phyloP scores from a whole-genome alignment of 1,140 invertebrate genomes.

The Heliconius eleuchia region DNA sequence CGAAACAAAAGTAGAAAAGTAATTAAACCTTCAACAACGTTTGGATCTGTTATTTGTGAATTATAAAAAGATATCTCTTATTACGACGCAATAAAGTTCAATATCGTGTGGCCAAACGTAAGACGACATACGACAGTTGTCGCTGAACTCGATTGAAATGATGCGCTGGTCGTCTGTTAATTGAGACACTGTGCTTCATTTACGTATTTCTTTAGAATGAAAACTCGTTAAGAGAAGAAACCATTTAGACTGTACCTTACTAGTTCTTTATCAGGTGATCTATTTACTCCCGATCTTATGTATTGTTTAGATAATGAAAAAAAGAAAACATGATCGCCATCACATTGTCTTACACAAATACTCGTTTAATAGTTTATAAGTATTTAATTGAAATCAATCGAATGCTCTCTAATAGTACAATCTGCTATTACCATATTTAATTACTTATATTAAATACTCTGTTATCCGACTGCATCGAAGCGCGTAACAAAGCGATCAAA shows the following conservation, averaged over 20 bases:
- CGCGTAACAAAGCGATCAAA: constrained; percentile 3
- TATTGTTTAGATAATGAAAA: background rate
- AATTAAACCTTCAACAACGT: constrained; percentile 22
- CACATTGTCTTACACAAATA: too few species aligned
- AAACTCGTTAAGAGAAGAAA: background rate
- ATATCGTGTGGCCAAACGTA: background rate
- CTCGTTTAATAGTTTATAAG: background rate
- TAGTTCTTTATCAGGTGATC: background rate
- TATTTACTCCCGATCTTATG: background rate
- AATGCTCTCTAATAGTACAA: background rate
- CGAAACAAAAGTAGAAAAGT: constrained; percentile 27
- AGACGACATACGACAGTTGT: background rate
- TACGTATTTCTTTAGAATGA: background rate
- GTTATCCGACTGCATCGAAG: background rate
- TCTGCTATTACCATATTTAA: background rate
- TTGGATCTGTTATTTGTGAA: constrained; percentile 10
- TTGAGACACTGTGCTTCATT: constrained; percentile 5
- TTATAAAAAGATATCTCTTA: background rate
- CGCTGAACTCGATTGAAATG: background rate
- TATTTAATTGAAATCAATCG: background rate
- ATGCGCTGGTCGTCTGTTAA: background rate
- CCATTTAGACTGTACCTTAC: background rate
- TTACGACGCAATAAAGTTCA: background rate
- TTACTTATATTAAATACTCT: background rate
- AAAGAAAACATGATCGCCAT: background rate